Evolutionary conservation across 1,140 invertebrate genomes (phyloP).

Genomic region (Cylas formicarius): DNA sequence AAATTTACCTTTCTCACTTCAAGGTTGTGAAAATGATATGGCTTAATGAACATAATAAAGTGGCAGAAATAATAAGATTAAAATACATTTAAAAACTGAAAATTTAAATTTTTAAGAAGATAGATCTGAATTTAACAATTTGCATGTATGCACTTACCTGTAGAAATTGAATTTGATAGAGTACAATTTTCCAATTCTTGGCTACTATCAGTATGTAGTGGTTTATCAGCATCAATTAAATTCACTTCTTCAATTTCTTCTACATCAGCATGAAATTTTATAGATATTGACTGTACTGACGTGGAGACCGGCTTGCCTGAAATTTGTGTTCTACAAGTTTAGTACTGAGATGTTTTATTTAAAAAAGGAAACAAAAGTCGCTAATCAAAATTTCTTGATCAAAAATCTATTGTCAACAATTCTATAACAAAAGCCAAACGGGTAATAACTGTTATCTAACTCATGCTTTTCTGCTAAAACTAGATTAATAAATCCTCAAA

Average conservation of each 20-base stretch:
- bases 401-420: not conserved
- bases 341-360: conserved; percentile 15
- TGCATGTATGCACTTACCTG: too few species aligned
- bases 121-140: too few species aligned
- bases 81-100: too few species aligned
- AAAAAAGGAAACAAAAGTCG: not conserved
- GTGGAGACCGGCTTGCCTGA: conserved; percentile 59
- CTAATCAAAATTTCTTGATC: conserved; percentile 5
- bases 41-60: too few species aligned
- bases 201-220: too few species aligned
- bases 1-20: too few species aligned
- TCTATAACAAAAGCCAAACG: conserved; percentile 2
- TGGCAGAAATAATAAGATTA: too few species aligned
- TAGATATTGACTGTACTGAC: conserved; percentile 51
- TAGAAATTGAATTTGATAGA: too few species aligned
- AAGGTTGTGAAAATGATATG: too few species aligned
- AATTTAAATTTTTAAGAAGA: too few species aligned
- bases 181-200: conserved; percentile 10
- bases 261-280: conserved; percentile 63
- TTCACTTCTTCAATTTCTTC: conserved; percentile 63
- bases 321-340: conserved; percentile 22
- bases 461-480: not conserved
- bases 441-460: not conserved
- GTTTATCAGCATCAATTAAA: conserved; percentile 51
- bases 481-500: conserved; percentile 18